Evolutionary conservation across 1,140 invertebrate species (phyloP).

Genomic region (Pseudomyrmex pallidus): DNA sequence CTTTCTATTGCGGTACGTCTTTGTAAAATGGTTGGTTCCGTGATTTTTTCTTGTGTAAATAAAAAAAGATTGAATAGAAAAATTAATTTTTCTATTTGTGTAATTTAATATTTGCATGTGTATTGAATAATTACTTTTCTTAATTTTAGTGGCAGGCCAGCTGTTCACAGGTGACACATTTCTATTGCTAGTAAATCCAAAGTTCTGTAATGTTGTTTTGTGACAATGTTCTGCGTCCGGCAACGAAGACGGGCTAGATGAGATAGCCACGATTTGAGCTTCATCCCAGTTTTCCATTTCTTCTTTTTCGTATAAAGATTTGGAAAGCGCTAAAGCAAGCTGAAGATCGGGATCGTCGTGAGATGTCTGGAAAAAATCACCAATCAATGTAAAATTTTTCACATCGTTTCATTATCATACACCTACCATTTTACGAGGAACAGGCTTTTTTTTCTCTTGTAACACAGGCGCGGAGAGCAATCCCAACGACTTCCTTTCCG

Average conservation of each 20-base stretch:
- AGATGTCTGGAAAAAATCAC: constrained; percentile 71
- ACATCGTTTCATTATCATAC: not conserved
- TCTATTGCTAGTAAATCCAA: constrained; percentile 80
- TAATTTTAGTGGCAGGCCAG: constrained; percentile 19
- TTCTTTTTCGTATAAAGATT: constrained; percentile 84
- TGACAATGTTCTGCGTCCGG: constrained; percentile 15
- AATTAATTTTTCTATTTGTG: constrained; percentile 34
- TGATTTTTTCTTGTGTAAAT: constrained; percentile 45
- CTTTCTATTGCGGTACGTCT: constrained; percentile 82
- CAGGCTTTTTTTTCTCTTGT: constrained; percentile 72
- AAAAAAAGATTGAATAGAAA: constrained; percentile 17
- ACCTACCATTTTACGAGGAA: constrained; percentile 74
- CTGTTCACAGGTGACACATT: constrained; percentile 63
- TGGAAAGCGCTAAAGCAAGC: constrained; percentile 84
- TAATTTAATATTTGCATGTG: not conserved
- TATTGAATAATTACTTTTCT: constrained; percentile 72
- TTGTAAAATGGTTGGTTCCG: constrained; percentile 78
- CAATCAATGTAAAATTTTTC: constrained; percentile 2
- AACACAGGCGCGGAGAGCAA: constrained; percentile 79
- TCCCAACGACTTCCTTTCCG: constrained; percentile 84
- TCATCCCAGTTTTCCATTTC: constrained; percentile 79
- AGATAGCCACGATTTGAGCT: constrained; percentile 70
- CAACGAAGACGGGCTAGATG: constrained; percentile 51
- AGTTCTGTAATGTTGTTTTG: constrained; percentile 72
- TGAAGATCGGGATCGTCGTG: constrained; percentile 82